Percentiles rank a stretch among this genome's conserved stretches.
These are phyloP conservation scores for Psylliodes chrysocephalus DNA, from an alignment of 2,888 invertebrate species.

Conservation along the genomic window DNA sequence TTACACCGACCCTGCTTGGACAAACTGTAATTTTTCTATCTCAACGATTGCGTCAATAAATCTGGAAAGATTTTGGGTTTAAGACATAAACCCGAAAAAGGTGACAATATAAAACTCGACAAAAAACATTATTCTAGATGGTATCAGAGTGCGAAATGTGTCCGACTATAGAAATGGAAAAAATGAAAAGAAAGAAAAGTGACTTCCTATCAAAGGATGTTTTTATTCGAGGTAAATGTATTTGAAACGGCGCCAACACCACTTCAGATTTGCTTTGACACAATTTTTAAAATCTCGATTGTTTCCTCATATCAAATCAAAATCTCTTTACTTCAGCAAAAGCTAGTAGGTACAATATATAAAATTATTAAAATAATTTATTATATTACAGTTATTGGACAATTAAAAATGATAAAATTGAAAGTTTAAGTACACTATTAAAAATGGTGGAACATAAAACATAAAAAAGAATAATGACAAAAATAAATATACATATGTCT, in stretches of 20 bases:
- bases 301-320: too few relatives aligned
- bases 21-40: slow-evolving; percentile 36
- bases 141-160: slow-evolving; percentile 29
- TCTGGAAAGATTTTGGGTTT: slow-evolving; percentile 36
- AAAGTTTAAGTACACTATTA: too few relatives aligned
- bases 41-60: slow-evolving; percentile 38
- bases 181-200: slow-evolving; percentile 13
- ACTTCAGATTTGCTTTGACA: neutral
- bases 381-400: too few relatives aligned
- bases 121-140: slow-evolving; percentile 35
- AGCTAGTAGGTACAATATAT: too few relatives aligned
- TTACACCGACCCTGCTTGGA: neutral
- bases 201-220: slow-evolving; percentile 10
- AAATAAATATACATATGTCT: too few relatives aligned
- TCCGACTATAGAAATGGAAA: slow-evolving; percentile 23
- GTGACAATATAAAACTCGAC: slow-evolving; percentile 35
- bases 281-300: neutral
- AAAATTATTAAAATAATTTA: too few relatives aligned
- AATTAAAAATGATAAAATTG: too few relatives aligned
- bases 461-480: too few relatives aligned
- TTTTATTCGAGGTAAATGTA: slow-evolving; percentile 8
- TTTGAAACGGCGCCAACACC: neutral
- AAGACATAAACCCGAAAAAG: slow-evolving; percentile 30
- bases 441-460: too few relatives aligned
- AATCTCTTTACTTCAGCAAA: too few relatives aligned